A percentile compares a stretch with the other conserved stretches of the same genome.
phyloP scores from a whole-genome alignment of 2,888 invertebrate genomes.

The Morpho achilles region DNA sequence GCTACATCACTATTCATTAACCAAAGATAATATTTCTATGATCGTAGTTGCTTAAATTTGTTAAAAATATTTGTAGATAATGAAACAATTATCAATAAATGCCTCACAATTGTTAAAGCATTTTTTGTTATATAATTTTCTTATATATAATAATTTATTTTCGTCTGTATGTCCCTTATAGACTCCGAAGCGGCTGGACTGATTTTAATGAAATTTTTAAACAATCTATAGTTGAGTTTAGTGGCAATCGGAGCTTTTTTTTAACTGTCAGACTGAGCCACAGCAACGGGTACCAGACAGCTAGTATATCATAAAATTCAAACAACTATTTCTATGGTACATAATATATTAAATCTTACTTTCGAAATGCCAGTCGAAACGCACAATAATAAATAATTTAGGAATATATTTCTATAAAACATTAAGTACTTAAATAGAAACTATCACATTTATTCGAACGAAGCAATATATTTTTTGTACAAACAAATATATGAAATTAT shows the following conservation, averaged over 20 bases:
- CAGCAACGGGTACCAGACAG: too few species aligned
- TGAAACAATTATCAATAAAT: background rate
- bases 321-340: constrained; percentile 18
- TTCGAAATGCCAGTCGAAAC: constrained; percentile 37
- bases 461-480: constrained; percentile 65
- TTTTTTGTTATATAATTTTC: too few species aligned
- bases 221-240: too few species aligned
- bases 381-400: constrained; percentile 76
- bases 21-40: background rate
- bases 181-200: too few species aligned
- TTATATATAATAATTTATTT: too few species aligned
- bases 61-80: background rate
- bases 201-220: too few species aligned
- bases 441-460: constrained; percentile 77
- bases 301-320: constrained; percentile 2
- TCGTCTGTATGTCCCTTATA: too few species aligned
- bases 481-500: constrained; percentile 34
- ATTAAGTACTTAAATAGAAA: constrained; percentile 76
- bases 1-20: background rate
- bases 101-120: background rate
- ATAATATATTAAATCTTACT: constrained; percentile 9
- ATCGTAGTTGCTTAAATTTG: background rate
- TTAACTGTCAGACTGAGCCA: too few species aligned
- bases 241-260: too few species aligned
- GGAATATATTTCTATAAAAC: constrained; percentile 63